A percentile compares a stretch with the other conserved stretches of the same genome.
Evolutionary conservation across 2,797 vertebrate species (phyloP).

Genomic region (Emys orbicularis): DNA sequence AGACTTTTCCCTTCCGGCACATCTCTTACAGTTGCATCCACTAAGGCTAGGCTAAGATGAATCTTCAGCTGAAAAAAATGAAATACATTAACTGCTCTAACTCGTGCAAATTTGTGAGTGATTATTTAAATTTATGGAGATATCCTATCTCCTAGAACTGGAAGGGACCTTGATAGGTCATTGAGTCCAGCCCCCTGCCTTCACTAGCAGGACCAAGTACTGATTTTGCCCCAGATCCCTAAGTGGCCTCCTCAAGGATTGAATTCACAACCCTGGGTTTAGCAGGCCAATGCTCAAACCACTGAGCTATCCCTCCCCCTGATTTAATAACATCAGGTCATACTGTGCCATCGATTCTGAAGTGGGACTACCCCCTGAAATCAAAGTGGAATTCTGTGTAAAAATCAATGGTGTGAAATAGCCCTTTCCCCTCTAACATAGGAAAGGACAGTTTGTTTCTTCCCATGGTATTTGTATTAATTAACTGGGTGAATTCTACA

Average conservation of each 20-base stretch:
- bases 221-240: no score
- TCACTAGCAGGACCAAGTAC: no score
- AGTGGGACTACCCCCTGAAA: not conserved
- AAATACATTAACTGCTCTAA: not conserved
- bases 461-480: not conserved
- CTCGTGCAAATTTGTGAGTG: not conserved
- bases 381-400: not conserved
- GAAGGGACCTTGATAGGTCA: no score
- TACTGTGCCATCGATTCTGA: not conserved
- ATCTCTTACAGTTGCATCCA: not conserved
- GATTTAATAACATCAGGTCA: not conserved
- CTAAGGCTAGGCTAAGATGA: not conserved
- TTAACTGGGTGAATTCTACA: not conserved
- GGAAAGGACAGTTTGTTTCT: not conserved
- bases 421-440: not conserved
- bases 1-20: not conserved
- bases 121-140: no score
- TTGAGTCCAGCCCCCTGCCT: no score
- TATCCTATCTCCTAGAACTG: no score
- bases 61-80: not conserved
- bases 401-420: not conserved
- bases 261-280: no score
- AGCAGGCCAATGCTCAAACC: no score
- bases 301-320: no score
- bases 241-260: no score